Conservation (phyloP, 2,113 vertebrate species). For the Varanus salvator region DNA sequence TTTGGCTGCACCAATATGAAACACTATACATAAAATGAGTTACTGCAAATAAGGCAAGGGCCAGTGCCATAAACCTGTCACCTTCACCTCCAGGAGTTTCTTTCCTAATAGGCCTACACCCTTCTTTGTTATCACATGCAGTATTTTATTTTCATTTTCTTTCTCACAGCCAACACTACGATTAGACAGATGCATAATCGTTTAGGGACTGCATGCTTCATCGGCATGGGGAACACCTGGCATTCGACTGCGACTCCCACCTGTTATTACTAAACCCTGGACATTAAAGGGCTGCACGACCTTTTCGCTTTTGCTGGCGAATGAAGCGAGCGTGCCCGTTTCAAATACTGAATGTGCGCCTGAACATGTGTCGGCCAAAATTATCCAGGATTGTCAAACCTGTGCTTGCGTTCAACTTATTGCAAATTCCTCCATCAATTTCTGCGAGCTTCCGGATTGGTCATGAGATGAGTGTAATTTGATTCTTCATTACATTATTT, state of each 20-base stretch:
- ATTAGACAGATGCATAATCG: constrained; percentile 66
- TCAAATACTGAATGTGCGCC: no score
- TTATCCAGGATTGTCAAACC: no score
- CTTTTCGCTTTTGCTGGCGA: no score
- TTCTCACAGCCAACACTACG: constrained; percentile 62
- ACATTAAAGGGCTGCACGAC: no score
- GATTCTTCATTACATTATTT: no score
- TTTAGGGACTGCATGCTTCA: constrained; percentile 44
- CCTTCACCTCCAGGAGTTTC: constrained; percentile 72
- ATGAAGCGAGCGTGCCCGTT: no score
- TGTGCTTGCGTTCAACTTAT: no score
- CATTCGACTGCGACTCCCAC: background rate
- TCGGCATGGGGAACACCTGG: background rate
- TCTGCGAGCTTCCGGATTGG: no score
- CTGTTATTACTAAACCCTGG: no score
- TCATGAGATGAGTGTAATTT: no score
- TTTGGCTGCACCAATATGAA: constrained; percentile 67
- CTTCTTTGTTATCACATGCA: constrained; percentile 66
- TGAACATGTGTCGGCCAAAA: no score
- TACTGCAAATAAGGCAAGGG: constrained; percentile 82
- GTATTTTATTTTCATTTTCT: constrained; percentile 45
- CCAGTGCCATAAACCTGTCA: constrained; percentile 77
- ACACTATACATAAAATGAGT: constrained; percentile 78
- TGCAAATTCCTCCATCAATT: no score
- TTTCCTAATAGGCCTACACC: constrained; percentile 70